These are phyloP conservation scores for Lagenorhynchus albirostris DNA, from an alignment of 2,113 vertebrate genomes.

Conservation along the genomic window DNA sequence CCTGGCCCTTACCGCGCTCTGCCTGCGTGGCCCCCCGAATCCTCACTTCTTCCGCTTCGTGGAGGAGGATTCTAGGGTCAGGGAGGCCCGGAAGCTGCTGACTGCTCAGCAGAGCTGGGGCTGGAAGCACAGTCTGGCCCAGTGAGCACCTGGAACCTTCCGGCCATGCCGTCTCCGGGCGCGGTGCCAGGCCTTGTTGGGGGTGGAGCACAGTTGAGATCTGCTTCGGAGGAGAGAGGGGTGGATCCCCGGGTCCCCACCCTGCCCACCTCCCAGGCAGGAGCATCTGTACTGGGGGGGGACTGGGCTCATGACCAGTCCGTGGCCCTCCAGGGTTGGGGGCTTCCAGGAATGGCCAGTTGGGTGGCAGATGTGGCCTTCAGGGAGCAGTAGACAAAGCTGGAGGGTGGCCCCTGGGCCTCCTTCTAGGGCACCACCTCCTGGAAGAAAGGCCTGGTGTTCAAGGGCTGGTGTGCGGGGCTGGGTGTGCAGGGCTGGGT, in stretches of 20 bases:
- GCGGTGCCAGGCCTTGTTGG: too few species aligned
- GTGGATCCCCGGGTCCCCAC: too few species aligned
- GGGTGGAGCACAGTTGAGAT: neutral
- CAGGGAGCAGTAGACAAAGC: fast-evolving
- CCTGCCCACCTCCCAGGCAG: too few species aligned
- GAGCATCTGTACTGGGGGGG: neutral
- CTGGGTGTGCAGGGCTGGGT: neutral
- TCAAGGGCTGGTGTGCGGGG: neutral
- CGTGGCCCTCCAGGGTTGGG: fast-evolving
- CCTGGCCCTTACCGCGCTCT: neutral
- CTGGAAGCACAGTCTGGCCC: neutral
- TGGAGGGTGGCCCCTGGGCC: fast-evolving
- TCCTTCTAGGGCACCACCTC: neutral
- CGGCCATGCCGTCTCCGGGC: fast-evolving
- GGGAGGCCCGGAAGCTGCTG: neutral
- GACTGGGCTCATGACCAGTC: neutral
- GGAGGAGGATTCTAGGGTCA: neutral
- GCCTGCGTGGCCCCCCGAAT: fast-evolving
- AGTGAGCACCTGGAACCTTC: neutral
- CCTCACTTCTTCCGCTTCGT: fast-evolving
- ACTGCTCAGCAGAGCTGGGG: neutral
- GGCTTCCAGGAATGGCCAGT: neutral
- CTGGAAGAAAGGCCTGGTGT: neutral
- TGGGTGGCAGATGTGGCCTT: neutral
- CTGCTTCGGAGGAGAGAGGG: too few species aligned